phyloP scores from a whole-genome alignment of 2,113 vertebrate genomes.

The Paedocypris sp. region DNA sequence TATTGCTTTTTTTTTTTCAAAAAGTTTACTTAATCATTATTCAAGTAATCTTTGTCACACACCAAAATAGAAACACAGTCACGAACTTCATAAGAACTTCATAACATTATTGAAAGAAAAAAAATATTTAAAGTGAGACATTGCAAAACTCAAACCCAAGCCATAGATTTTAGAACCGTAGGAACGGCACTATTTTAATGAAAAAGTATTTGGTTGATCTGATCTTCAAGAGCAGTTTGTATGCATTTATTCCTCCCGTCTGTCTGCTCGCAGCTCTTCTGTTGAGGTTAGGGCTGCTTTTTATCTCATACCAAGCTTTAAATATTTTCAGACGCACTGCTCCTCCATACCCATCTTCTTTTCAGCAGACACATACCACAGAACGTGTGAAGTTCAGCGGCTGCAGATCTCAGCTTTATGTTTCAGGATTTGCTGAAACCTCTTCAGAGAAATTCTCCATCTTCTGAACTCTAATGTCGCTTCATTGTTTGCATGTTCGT shows the following conservation, averaged over 20 bases:
- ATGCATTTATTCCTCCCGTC: neutral
- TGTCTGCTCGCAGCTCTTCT: neutral
- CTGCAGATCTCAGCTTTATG: constrained; percentile 31
- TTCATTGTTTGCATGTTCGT: constrained; percentile 36
- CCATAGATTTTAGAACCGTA: constrained; percentile 45
- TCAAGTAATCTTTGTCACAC: too few species aligned
- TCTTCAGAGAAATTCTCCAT: constrained; percentile 25
- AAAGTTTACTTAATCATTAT: too few species aligned
- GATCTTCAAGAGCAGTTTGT: neutral
- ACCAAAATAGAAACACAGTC: too few species aligned
- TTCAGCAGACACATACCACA: constrained; percentile 40
- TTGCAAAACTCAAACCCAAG: too few species aligned
- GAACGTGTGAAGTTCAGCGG: constrained; percentile 53
- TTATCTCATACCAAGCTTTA: constrained; percentile 56
- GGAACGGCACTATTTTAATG: constrained; percentile 44
- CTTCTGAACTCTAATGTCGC: constrained; percentile 24
- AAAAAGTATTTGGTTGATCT: constrained; percentile 33
- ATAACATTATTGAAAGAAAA: too few species aligned
- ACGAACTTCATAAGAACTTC: too few species aligned
- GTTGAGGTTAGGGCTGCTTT: constrained; percentile 53
- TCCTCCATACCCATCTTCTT: constrained; percentile 39
- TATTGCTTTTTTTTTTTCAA: too few species aligned
- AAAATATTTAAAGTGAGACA: too few species aligned
- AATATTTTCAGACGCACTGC: constrained; percentile 56
- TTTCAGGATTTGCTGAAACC: neutral